Evolutionary conservation across 2,888 invertebrate genomes (phyloP).

Genomic region (Synanthedon myopaeformis): DNA sequence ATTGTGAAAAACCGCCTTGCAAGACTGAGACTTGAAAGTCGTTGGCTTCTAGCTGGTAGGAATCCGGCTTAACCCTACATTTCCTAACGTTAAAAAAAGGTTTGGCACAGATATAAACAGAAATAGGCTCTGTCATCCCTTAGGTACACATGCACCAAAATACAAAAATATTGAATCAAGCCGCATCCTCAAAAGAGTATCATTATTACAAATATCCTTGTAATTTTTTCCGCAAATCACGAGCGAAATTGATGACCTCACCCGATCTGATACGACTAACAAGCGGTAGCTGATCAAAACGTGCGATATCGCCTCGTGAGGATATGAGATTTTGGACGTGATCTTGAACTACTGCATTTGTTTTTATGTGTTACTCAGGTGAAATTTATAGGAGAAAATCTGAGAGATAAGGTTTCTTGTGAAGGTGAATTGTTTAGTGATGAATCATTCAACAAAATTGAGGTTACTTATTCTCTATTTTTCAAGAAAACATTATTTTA

Average conservation of each 20-base stretch:
- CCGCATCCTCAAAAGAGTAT: neutral
- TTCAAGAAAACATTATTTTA: neutral
- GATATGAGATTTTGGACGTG: neutral
- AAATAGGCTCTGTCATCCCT: no score
- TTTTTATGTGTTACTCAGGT: neutral
- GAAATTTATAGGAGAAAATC: neutral
- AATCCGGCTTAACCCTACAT: no score
- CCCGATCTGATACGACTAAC: constrained; percentile 51
- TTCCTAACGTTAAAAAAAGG: no score
- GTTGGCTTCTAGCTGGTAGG: no score
- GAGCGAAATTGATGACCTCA: constrained; percentile 46
- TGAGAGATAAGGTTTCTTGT: neutral
- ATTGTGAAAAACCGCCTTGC: no score
- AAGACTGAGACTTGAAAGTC: no score
- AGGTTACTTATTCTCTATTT: no score
- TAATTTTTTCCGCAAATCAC: constrained; percentile 33
- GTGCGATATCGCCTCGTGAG: constrained; percentile 27
- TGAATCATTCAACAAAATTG: neutral
- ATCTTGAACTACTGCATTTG: neutral
- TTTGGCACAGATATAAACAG: no score
- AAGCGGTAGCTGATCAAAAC: constrained; percentile 52
- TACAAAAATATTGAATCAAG: neutral
- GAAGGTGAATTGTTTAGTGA: neutral
- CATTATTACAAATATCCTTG: neutral
- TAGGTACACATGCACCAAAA: no score